Evolutionary conservation across 2,888 invertebrate genomes (phyloP).

Genomic region (Hofmannophila pseudospretella): DNA sequence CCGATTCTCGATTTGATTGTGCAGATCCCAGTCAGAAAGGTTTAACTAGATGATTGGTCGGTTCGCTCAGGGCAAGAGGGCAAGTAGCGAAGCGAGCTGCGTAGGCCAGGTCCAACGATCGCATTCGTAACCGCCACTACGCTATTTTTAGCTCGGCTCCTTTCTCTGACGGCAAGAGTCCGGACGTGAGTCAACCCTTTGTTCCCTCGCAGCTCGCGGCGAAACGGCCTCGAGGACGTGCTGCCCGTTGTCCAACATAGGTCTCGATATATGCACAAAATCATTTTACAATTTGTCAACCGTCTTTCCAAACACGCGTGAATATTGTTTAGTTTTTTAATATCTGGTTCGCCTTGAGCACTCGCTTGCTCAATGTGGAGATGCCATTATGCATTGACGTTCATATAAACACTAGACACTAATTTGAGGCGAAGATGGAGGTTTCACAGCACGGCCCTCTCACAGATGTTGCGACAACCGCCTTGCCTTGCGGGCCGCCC

Average conservation of each 20-base stretch:
- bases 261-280: not conserved
- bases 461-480: conserved; percentile 34
- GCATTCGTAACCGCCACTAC: conserved; percentile 47
- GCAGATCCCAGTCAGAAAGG: too few species aligned
- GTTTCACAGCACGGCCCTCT: conserved; percentile 33
- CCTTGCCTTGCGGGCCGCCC: conserved; percentile 24
- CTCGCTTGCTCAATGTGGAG: conserved; percentile 56
- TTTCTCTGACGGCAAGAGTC: conserved; percentile 54
- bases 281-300: conserved; percentile 37
- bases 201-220: conserved; percentile 48
- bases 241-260: conserved; percentile 19
- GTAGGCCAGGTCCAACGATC: conserved; percentile 59
- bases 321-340: conserved; percentile 61
- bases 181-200: conserved; percentile 72
- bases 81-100: conserved; percentile 41
- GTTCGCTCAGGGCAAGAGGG: conserved; percentile 34
- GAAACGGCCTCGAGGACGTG: conserved; percentile 45
- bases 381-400: conserved; percentile 46
- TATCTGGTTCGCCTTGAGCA: conserved; percentile 63
- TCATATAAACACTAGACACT: conserved; percentile 43
- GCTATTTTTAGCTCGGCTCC: conserved; percentile 64
- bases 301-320: conserved; percentile 48
- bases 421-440: conserved; percentile 45
- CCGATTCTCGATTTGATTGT: conserved; percentile 7
- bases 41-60: conserved; percentile 26